Evolutionary conservation across 2,888 invertebrate species (phyloP).

Genomic region (Hydrotaea cyrtoneurina): DNA sequence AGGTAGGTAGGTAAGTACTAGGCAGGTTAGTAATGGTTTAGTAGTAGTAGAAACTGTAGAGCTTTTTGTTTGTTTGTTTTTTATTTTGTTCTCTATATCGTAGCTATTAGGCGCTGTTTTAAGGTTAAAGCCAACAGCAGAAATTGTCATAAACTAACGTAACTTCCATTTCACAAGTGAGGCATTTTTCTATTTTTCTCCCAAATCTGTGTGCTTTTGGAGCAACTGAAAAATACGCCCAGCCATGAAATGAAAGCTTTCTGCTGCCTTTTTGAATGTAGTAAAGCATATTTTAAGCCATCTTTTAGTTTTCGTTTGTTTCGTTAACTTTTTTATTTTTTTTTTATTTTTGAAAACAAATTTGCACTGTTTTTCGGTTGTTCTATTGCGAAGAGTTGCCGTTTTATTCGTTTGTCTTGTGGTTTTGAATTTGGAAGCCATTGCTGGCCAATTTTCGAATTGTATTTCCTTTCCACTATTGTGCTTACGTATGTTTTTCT

Average conservation of each 20-base stretch:
- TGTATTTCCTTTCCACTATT: constrained; percentile 50
- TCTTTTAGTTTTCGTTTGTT: constrained; percentile 75
- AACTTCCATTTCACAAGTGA: constrained; percentile 73
- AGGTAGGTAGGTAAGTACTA: constrained; percentile 24
- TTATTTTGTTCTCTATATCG: no score
- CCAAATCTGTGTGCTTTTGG: constrained; percentile 37
- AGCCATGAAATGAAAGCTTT: constrained; percentile 76
- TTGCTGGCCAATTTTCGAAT: constrained; percentile 17
- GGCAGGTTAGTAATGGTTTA: constrained; percentile 30
- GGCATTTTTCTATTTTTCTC: constrained; percentile 28
- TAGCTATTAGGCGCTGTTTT: constrained; percentile 68
- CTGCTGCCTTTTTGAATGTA: constrained; percentile 78
- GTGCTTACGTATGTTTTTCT: constrained; percentile 67
- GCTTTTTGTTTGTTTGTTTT: constrained; percentile 29
- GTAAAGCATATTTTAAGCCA: constrained; percentile 81
- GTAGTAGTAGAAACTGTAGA: constrained; percentile 61
- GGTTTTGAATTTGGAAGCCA: constrained; percentile 50
- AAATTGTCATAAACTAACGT: constrained; percentile 55
- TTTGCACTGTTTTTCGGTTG: no score
- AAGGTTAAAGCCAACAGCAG: constrained; percentile 73
- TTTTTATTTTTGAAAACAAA: no score
- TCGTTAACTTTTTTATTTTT: constrained; percentile 22
- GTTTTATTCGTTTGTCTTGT: constrained; percentile 62
- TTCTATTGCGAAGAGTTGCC: constrained; percentile 67
- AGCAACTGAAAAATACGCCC: constrained; percentile 15